Conservation (phyloP, 2,797 vertebrate species). For the Caiman crocodilus region DNA sequence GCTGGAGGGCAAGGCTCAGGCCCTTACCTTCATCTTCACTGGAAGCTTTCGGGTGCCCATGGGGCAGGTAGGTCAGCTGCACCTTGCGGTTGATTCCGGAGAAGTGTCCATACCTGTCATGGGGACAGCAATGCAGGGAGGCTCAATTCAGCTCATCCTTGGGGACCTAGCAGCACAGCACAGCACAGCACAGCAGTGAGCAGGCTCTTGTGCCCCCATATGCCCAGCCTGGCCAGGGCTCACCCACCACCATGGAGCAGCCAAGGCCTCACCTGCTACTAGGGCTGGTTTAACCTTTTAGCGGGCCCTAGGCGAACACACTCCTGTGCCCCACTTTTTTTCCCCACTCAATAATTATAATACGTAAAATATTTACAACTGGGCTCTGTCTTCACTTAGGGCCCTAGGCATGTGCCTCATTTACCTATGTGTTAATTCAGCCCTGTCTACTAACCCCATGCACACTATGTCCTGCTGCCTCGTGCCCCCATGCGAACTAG, state of each 20-base stretch:
- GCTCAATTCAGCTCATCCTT: background rate
- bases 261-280: background rate
- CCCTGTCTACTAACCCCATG: no score
- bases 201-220: background rate
- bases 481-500: no score
- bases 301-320: no score
- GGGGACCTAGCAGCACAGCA: background rate
- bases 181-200: background rate
- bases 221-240: no score
- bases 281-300: no score
- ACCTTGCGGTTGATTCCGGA: constrained; percentile 99
- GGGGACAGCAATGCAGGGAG: background rate
- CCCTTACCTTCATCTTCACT: constrained; percentile 94
- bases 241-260: background rate
- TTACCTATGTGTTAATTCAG: no score
- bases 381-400: no score
- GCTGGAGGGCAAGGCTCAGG: background rate
- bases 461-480: no score
- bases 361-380: no score
- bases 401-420: no score
- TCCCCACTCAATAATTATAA: no score
- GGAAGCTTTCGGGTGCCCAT: constrained; percentile 92
- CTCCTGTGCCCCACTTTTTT: no score
- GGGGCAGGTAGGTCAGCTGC: constrained; percentile 95
- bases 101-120: constrained; percentile 96